Base-by-base conservation (phyloP, 2,113 vertebrate genomes). In the Scytalopus superciliaris region DNA sequence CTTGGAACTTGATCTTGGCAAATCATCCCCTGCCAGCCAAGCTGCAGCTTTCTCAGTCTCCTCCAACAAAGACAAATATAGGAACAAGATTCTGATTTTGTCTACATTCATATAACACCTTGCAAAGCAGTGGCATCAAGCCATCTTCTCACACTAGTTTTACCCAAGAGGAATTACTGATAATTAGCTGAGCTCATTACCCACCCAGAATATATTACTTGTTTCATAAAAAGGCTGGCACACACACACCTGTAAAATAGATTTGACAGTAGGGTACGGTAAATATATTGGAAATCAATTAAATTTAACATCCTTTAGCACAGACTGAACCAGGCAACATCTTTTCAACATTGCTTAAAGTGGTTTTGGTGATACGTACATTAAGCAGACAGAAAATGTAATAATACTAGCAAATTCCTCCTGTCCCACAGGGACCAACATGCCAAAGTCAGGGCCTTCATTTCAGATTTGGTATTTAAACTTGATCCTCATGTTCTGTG, bases 1-100 rank as follows among this genome's bases (percentile, higher is more conserved):
- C 87, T 96, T 96, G 94, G 94, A 97, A 89, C 74, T 57, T 96
- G 83, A 89, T 84, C 84, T 70, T 96, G 94, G 94, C 94, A 96
- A 91, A 86, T 80, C 90, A 89, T 79, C 31, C 49, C 42, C 70
- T 92, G 90, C 80, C 85, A 96, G 89, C 83, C 13, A 3, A 95
- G 80, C 73, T 90, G 80, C 77, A 95, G 88, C 69, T 72, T 93
- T 94, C 76, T 87, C 89, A 93, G 70, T 90, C 49, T 95, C 64
- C 90, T 68, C 47, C 85, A 95, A 5, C 49, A 90, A 31, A 90
- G 93, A 86, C 74, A 91, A 95, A 93, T 88, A 90, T 76, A 96
- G 94, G 88, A 95, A 95, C 80, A 90, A 69, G 74, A 78, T 57
- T 90, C 76, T 76, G 73, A 84, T 89, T 86, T 84, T 84, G 89